A percentile compares a stretch with the other conserved stretches of the same genome.
phyloP scores from a whole-genome alignment of 2,113 vertebrate species.

The Probosciger aterrimus region DNA sequence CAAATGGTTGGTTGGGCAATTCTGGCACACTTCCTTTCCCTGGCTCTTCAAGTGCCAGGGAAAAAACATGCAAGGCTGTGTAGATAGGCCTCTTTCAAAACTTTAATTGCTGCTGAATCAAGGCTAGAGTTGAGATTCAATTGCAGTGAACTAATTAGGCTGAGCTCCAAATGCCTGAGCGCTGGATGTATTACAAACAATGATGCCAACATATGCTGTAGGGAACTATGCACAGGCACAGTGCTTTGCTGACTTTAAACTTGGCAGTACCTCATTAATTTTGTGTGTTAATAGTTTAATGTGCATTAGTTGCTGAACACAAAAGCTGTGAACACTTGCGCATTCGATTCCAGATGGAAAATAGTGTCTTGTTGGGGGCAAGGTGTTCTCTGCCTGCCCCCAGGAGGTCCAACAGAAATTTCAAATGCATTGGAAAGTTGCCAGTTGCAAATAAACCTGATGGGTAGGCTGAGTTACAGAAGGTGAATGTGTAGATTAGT shows the following conservation, averaged over 20 bases:
- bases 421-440: neutral
- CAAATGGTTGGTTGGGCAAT: constrained; percentile 26
- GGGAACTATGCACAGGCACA: neutral
- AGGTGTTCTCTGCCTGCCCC: neutral
- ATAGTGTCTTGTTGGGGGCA: neutral
- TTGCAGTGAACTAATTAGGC: constrained; percentile 59
- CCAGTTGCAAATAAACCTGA: neutral
- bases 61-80: neutral
- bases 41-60: neutral
- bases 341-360: constrained; percentile 8
- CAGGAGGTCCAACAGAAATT: neutral
- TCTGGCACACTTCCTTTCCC: neutral
- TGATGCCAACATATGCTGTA: neutral
- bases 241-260: constrained; percentile 7
- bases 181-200: neutral
- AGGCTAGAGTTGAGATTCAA: constrained; percentile 27
- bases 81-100: constrained; percentile 33
- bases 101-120: neutral
- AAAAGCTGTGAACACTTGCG: neutral
- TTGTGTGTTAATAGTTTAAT: constrained; percentile 33
- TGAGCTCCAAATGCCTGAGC: neutral
- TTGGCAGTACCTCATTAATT: constrained; percentile 35
- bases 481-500: neutral
- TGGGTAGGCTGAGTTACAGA: neutral
- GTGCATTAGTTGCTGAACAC: neutral